Evolutionary conservation across 2,888 invertebrate genomes (phyloP), one percentile per base, ranked within the genome.

Genomic region (Hypselothyrea guttata): DNA sequence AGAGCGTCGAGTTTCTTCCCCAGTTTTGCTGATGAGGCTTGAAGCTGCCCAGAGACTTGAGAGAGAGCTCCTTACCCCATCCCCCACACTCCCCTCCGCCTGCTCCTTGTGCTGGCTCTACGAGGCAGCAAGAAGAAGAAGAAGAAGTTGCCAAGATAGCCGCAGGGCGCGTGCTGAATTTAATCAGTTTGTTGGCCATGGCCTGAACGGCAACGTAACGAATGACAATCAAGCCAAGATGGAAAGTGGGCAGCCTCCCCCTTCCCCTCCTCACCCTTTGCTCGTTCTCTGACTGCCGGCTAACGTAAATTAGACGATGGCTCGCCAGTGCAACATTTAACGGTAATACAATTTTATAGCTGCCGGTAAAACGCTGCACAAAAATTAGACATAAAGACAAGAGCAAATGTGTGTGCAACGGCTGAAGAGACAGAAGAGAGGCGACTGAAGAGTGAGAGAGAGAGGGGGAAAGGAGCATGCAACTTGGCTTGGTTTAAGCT

Each of bases 131-230:
- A n/a, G n/a, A n/a, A n/a, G n/a, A n/a, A n/a, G n/a, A 55, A 46
- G 62, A 68, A 86, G 84, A 83, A 86, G 84, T 85, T 86, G 67
- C 60, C 69, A 86, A 85, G 86, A 85, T 79, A 86, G 86, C 87
- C 76, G 82, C 76, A 88, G 88, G 88, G 88, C 88, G 86, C 88
- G 88, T 88, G 88, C 89, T 88, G 84, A 86, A 88, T 88, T 88
- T 87, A 82, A 86, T 82, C 86, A 82, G 82, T 82, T 82, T 85
- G 86, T 85, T 72, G 85, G 77, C 79, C 84, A 79, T 71, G 63
- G 75, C 66, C 66, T 35, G 75, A 71, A 59, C 60, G 57, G 61
- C 9, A 68, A 79, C 72, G 79, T 71, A 77, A 76, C 81, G 77
- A 82, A 86, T 82, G 82, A 82, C 82, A 82, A 82, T 82, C 82